A percentile compares a stretch with the other conserved stretches of the same genome.
phyloP scores from a whole-genome alignment of 2,113 vertebrate genomes.

The Tapirus terrestris region DNA sequence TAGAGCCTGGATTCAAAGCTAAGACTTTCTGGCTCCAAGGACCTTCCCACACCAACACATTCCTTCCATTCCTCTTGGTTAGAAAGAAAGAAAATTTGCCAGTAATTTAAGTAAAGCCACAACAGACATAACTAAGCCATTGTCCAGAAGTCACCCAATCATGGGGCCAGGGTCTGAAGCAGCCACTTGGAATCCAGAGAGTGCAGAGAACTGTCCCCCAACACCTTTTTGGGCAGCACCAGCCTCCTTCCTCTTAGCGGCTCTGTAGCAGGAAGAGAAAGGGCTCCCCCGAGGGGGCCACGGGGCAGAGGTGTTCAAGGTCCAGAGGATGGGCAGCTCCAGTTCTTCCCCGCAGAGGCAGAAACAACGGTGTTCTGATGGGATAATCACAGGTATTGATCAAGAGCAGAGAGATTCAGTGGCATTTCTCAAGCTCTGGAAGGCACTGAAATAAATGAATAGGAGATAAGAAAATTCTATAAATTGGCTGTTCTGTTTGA shows the following conservation, averaged over 20 bases:
- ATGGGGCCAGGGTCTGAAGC: neutral
- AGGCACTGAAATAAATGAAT: constrained; percentile 45
- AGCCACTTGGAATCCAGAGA: neutral
- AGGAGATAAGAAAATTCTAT: constrained; percentile 57
- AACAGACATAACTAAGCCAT: neutral
- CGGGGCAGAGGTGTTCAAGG: neutral
- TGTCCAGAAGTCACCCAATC: neutral
- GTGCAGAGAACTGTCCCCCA: neutral
- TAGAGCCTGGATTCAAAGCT: neutral
- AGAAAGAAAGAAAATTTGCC: neutral
- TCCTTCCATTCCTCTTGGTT: neutral
- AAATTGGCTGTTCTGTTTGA: constrained; percentile 67
- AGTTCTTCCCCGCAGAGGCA: neutral
- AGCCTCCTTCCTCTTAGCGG: neutral
- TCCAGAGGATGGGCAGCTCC: neutral
- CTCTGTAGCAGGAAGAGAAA: neutral
- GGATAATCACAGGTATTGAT: constrained; percentile 36
- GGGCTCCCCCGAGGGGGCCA: neutral
- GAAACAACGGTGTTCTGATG: neutral
- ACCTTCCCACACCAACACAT: neutral
- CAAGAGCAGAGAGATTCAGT: neutral
- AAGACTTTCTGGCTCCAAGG: neutral
- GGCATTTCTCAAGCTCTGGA: constrained; percentile 53
- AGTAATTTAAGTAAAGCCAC: neutral
- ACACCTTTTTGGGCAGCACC: rapidly evolving